A percentile compares a stretch with the other conserved stretches of the same genome.
Conservation (phyloP, 2,888 invertebrate genomes). For the Cheilosia pagana region DNA sequence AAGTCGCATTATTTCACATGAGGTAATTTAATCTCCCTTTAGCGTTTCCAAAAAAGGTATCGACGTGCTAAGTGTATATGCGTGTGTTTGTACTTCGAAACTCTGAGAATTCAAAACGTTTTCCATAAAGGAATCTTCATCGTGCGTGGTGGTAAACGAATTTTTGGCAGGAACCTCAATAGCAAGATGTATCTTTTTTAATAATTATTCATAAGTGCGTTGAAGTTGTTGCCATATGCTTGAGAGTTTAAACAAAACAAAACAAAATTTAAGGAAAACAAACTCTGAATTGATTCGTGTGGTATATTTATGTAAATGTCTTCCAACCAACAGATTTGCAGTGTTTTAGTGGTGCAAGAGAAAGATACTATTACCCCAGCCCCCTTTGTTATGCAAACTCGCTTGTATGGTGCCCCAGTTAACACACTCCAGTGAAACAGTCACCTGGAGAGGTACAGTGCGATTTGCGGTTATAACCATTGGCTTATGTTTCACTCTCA, state of each 20-base stretch:
- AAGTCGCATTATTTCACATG: constrained; percentile 34
- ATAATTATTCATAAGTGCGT: no score
- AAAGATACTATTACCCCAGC: constrained; percentile 25
- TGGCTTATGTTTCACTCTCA: constrained; percentile 58
- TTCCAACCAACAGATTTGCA: no score
- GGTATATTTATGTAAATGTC: no score
- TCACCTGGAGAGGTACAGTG: constrained; percentile 15
- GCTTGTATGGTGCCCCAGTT: background rate
- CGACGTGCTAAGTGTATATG: background rate
- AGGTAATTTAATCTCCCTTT: constrained; percentile 5
- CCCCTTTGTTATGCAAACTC: constrained; percentile 4
- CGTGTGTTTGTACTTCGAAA: background rate
- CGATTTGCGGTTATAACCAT: constrained; percentile 26
- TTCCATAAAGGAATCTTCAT: background rate
- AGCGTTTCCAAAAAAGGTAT: background rate
- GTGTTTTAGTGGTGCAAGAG: background rate
- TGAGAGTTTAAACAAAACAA: no score
- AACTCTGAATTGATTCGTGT: no score
- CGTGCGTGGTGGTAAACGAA: background rate
- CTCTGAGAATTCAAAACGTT: background rate
- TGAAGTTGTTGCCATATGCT: no score
- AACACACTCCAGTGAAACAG: constrained; percentile 25
- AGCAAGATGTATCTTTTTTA: no score
- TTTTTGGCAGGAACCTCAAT: background rate
- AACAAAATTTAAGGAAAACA: no score